These are phyloP conservation scores for Oeneis ivallda DNA, from an alignment of 2,888 invertebrate genomes.

Conservation along the genomic window DNA sequence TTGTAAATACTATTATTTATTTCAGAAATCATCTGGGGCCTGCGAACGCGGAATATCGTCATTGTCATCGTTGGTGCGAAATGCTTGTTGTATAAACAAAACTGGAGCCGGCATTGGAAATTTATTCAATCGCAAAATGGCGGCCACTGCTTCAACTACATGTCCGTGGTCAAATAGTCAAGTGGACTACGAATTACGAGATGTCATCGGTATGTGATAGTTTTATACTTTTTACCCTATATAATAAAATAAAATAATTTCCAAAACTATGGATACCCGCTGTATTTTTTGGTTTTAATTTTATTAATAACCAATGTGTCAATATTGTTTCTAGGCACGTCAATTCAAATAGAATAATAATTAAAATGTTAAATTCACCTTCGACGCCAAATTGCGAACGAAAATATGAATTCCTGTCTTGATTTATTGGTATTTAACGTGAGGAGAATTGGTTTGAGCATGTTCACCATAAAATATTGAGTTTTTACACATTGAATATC, in stretches of 20 bases:
- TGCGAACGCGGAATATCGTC: conserved; percentile 57
- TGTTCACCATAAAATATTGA: neutral
- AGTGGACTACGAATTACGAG: conserved; percentile 95
- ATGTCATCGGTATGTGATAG: conserved; percentile 91
- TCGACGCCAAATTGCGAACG: neutral
- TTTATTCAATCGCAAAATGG: conserved; percentile 73
- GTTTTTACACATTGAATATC: neutral
- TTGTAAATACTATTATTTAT: neutral
- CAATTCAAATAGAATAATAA: conserved; percentile 17
- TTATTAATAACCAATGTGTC: conserved; percentile 28
- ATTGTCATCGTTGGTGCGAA: conserved; percentile 68
- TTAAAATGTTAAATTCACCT: conserved; percentile 6
- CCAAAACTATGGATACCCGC: neutral
- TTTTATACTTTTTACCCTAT: conserved; percentile 11
- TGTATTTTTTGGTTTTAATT: neutral
- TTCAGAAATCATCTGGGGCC: conserved; percentile 60
- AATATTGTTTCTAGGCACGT: conserved; percentile 24
- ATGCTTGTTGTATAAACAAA: conserved; percentile 59
- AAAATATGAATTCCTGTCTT: neutral
- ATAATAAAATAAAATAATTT: neutral
- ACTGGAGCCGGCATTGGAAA: conserved; percentile 53
- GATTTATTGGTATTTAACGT: neutral
- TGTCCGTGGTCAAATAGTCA: conserved; percentile 93
- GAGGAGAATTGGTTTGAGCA: neutral
- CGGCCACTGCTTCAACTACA: conserved; percentile 60